Evolutionary conservation across 2,888 invertebrate species (phyloP).

Genomic region (Mimas tiliae): DNA sequence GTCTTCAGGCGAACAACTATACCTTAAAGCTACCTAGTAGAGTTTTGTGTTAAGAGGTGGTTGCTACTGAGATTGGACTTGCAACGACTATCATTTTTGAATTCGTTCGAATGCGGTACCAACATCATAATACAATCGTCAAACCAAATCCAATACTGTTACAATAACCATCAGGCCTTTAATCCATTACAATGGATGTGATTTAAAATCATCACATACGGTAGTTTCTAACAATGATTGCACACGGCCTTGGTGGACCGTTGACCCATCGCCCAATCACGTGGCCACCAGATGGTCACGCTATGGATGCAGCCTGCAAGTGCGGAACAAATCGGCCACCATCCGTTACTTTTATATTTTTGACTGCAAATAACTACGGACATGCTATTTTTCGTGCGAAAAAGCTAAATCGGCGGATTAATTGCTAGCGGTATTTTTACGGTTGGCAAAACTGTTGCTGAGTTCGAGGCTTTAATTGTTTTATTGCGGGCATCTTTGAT

Average conservation of each 20-base stretch:
- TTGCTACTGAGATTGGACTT: too few species aligned
- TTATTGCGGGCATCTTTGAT: slow-evolving; percentile 20
- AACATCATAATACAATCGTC: background rate
- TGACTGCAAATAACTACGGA: slow-evolving; percentile 18
- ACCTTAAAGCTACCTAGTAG: background rate
- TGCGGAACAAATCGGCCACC: slow-evolving; percentile 19
- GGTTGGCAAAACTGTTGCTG: slow-evolving; percentile 24
- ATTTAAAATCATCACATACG: background rate
- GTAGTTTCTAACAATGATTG: slow-evolving; percentile 18
- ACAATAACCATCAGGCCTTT: background rate
- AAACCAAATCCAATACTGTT: background rate
- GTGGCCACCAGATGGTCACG: slow-evolving; percentile 12
- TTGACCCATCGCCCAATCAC: slow-evolving; percentile 13
- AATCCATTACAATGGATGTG: background rate
- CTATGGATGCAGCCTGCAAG: slow-evolving; percentile 18
- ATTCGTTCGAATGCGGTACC: background rate
- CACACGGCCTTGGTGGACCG: slow-evolving; percentile 16
- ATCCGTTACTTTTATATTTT: slow-evolving; percentile 24
- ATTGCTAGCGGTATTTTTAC: slow-evolving; percentile 23
- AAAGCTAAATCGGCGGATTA: slow-evolving; percentile 24
- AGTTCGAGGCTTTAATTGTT: slow-evolving; percentile 15
- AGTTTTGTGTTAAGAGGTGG: background rate
- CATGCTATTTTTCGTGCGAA: slow-evolving; percentile 24
- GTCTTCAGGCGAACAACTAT: too few species aligned
- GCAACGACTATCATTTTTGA: background rate